Conservation (phyloP, 2,113 vertebrate species). For the Microtus ochrogaster region DNA sequence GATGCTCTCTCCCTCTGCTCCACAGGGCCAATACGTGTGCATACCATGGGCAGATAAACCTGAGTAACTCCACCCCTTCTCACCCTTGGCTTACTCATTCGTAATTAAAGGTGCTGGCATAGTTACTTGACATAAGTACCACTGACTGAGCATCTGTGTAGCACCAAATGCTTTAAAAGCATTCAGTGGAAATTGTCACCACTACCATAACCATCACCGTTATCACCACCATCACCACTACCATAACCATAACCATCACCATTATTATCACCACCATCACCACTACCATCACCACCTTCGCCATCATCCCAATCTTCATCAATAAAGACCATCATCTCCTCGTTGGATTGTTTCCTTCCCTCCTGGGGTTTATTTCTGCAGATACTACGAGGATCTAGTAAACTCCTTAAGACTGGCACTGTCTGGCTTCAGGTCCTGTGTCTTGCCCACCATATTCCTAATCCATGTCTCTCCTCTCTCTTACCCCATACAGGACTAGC, state of each 20-base stretch:
- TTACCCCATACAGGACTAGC: neutral
- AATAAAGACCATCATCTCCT: neutral
- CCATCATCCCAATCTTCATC: neutral
- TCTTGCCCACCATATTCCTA: neutral
- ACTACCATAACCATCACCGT: neutral
- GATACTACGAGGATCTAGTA: accelerated
- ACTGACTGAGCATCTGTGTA: neutral
- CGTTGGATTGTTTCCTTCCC: neutral
- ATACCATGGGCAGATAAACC: neutral
- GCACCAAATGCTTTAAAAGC: neutral
- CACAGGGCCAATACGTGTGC: neutral
- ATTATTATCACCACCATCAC: neutral
- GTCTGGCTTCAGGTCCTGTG: accelerated
- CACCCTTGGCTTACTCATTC: neutral
- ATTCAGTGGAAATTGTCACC: neutral
- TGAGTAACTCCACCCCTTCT: neutral
- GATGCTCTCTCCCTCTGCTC: neutral
- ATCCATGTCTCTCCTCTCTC: neutral
- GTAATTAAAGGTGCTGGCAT: neutral
- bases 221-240: neutral
- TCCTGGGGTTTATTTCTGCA: neutral
- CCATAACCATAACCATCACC: no score
- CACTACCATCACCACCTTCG: no score
- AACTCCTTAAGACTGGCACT: neutral
- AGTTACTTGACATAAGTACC: neutral